Evolutionary conservation across 2,797 vertebrate genomes (phyloP).

Genomic region (Gymnoscopelus braueri): DNA sequence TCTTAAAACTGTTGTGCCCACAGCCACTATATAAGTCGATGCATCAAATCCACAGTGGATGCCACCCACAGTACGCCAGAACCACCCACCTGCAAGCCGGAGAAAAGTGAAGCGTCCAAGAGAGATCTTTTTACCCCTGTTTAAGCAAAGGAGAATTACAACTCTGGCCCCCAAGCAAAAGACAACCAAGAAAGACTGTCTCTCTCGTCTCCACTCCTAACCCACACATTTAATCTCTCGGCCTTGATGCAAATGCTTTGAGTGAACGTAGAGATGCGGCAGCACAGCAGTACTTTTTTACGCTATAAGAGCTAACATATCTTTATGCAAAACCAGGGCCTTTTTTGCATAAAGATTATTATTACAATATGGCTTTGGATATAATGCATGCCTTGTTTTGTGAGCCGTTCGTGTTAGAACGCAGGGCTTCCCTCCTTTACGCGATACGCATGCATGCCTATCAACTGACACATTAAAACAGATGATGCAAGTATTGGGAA

Average conservation of each 20-base stretch:
- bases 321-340: conserved; percentile 67
- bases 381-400: conserved; percentile 35
- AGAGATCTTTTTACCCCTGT: conserved; percentile 75
- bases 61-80: conserved; percentile 71
- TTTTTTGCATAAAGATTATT: conserved; percentile 51
- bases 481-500: not conserved
- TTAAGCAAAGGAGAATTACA: conserved; percentile 66
- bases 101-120: conserved; percentile 68
- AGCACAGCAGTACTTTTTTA: conserved; percentile 52
- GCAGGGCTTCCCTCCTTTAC: conserved; percentile 44
- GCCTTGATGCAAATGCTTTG: conserved; percentile 81
- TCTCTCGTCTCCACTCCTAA: conserved; percentile 69
- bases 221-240: conserved; percentile 81
- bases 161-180: conserved; percentile 72
- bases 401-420: conserved; percentile 44
- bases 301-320: conserved; percentile 69
- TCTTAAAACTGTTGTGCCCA: conserved; percentile 68
- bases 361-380: conserved; percentile 41
- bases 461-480: conserved; percentile 19
- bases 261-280: conserved; percentile 56
- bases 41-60: conserved; percentile 68
- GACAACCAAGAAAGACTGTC: conserved; percentile 48
- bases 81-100: conserved; percentile 77
- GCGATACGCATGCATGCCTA: conserved; percentile 8
- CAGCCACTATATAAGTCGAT: conserved; percentile 62